Percentiles rank a stretch among this genome's conserved stretches.
phyloP scores from a whole-genome alignment of 2,888 invertebrate genomes.

The Gryllus longicercus region DNA sequence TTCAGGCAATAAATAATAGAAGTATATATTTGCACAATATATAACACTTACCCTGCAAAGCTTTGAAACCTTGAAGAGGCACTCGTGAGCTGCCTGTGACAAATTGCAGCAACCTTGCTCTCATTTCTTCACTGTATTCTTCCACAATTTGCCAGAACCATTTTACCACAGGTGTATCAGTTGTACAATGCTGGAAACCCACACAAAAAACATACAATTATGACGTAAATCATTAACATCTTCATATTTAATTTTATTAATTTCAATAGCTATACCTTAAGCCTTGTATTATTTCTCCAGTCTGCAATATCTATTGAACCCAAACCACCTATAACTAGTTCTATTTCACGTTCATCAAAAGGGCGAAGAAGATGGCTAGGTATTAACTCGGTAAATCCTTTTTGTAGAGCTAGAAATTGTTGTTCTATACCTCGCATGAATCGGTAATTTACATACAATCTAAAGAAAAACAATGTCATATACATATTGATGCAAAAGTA shows the following conservation, averaged over 20 bases:
- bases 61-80: constrained; percentile 91
- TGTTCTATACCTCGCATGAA: constrained; percentile 96
- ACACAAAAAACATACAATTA: neutral
- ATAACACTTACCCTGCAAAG: constrained; percentile 66
- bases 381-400: constrained; percentile 77
- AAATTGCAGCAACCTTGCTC: constrained; percentile 88
- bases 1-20: no score
- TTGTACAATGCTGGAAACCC: constrained; percentile 64
- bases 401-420: constrained; percentile 90
- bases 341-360: constrained; percentile 90
- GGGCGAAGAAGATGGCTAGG: constrained; percentile 81
- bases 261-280: constrained; percentile 58
- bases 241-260: constrained; percentile 17
- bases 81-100: constrained; percentile 94
- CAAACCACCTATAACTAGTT: constrained; percentile 89
- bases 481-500: neutral
- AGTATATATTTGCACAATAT: no score
- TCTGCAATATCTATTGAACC: constrained; percentile 89
- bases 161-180: constrained; percentile 74
- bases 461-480: constrained; percentile 46
- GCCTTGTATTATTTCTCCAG: constrained; percentile 89
- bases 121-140: constrained; percentile 87
- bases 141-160: constrained; percentile 74
- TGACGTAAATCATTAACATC: no score
- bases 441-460: constrained; percentile 91